Base-by-base conservation (phyloP, 2,888 invertebrate species). In the Lepidocyrtoides sp. region DNA sequence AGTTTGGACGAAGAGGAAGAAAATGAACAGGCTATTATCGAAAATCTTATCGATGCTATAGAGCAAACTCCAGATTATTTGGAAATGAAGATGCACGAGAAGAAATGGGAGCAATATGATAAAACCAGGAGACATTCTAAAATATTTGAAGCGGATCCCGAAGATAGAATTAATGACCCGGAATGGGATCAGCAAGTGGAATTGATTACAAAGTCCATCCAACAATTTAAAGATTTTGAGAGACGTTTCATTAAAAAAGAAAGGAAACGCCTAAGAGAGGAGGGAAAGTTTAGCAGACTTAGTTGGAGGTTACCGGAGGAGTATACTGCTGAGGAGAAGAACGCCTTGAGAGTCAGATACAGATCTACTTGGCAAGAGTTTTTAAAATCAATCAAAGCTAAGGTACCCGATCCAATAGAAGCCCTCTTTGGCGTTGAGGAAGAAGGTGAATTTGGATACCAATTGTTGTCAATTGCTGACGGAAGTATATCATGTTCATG, bases 41-140 rank as follows among this genome's bases (percentile, higher is more conserved):
- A 91, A 8, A 81, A 91, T 12, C 51, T 92, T 2, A 91, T 92
- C 69, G 82, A 91, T 57, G 92, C 90, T 0, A 92, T 92, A 2
- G 91, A 92, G 14, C 79, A 91, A 54, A 88, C 89, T 2, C 88
- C 87, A 63, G 66, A 66, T 0, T 89, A 88, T 23, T 23, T 83
- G 12, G 57, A 75, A 23, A 48, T 51, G 44, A 82, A 82, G 29
- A 36, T 14, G 26, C 14, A 60, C 0, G 26, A 79, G n/a, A 69
- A 81, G 60, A 26, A 36, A 7, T 14, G 29, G 20, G 48, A 89
- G 26, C 69, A 90, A 10, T 20, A 20, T 36, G 51, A 83, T n/a
- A 69, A 82, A 81, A 36, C 17, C 48, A 14, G 3, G 4, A 2
- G 7, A 2, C 57, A 51, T 1, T 82, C 81, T n/a, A 48, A 44